Conservation (phyloP, 2,113 vertebrate genomes). For the Clarias macrocephalus region DNA sequence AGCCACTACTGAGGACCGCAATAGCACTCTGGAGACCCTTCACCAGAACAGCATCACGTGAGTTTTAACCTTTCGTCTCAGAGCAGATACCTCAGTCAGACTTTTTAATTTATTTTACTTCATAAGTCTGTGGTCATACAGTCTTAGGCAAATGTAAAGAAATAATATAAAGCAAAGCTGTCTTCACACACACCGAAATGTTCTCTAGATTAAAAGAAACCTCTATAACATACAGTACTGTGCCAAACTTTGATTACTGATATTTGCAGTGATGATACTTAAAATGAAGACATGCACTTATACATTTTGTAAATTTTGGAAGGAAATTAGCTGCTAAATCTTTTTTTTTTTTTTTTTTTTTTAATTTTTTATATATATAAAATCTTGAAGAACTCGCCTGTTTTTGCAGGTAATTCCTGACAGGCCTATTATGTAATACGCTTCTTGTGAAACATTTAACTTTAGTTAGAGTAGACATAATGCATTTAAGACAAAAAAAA, state of each 20-base stretch:
- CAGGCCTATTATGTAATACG: neutral
- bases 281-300: neutral
- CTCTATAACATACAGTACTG: no score
- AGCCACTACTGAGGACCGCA: constrained; percentile 95
- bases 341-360: neutral
- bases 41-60: constrained; percentile 99
- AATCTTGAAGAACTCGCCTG: neutral
- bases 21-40: constrained; percentile 92
- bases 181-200: neutral
- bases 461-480: neutral
- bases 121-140: neutral
- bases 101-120: neutral
- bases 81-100: neutral
- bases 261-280: neutral
- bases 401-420: neutral
- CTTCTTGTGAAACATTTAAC: neutral
- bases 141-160: neutral
- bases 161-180: neutral
- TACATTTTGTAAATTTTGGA: neutral
- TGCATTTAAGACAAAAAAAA: neutral
- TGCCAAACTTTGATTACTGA: no score
- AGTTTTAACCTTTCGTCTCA: constrained; percentile 48
- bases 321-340: neutral
- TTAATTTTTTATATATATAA: no score
- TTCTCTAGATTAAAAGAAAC: no score